phyloP scores from a whole-genome alignment of 2,113 vertebrate genomes.

The Ceyx cyanopectus region DNA sequence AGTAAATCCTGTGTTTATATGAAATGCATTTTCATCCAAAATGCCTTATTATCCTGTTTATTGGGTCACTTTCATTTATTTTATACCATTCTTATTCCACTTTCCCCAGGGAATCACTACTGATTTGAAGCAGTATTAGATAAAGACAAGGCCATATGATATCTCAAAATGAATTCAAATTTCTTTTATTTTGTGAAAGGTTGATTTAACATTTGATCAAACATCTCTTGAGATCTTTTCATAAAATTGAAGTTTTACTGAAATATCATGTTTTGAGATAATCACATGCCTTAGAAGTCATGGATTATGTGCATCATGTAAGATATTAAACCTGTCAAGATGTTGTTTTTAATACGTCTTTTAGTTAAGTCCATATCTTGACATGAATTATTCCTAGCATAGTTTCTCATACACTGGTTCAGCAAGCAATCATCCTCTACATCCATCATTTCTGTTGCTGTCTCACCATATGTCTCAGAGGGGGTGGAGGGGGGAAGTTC shows the following conservation, averaged over 20 bases:
- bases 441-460: conserved; percentile 59
- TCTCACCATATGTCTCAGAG: conserved; percentile 49
- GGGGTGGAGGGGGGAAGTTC: background rate
- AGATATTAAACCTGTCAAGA: conserved; percentile 51
- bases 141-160: background rate
- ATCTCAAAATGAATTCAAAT: background rate
- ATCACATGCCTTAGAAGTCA: conserved; percentile 38
- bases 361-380: conserved; percentile 45
- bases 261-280: conserved; percentile 53
- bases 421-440: conserved; percentile 49
- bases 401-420: conserved; percentile 44
- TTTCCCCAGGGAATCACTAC: background rate
- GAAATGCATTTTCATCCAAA: conserved; percentile 11
- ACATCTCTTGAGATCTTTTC: conserved; percentile 22
- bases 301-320: conserved; percentile 36
- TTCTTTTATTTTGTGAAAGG: conserved; percentile 37
- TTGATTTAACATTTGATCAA: conserved; percentile 53
- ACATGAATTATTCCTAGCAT: conserved; percentile 53
- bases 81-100: background rate
- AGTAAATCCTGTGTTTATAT: background rate
- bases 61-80: background rate
- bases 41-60: conserved; percentile 6
- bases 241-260: conserved; percentile 29
- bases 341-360: conserved; percentile 52
- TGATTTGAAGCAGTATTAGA: background rate